Base-by-base conservation (phyloP, 2,888 invertebrate genomes). In the Nomada fabriciana region DNA sequence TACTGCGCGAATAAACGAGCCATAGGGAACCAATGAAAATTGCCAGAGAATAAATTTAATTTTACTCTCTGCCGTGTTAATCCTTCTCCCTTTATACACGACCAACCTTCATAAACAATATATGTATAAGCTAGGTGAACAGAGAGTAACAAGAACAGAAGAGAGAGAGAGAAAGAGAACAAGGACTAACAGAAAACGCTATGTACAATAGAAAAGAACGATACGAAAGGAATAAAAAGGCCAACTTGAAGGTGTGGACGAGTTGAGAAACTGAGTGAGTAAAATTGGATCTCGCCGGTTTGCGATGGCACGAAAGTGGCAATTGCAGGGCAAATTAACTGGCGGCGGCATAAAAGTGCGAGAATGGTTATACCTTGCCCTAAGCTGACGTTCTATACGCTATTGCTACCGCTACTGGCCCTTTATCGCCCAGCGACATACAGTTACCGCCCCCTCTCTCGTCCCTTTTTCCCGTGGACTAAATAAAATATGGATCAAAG, bases 401-500 rank as follows among this genome's bases (percentile, higher is more conserved):
- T 60, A 57, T 59, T 55, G 13, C 55, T 59, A 15, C 20, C 61
- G 59, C 71, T 57, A 55, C 67, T n/a, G 64, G 50, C 59, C 15
- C 69, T 55, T 15, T 63, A 53, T 60, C 63, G 25, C 52, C 29
- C 42, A 7, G 13, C 50, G 57, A 68, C 61, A 68, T 52, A 50
- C 75, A 50, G 70, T 67, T 36, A 42, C 36, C 52, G n/a, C 25
- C 55, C 57, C 71, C 47, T 71, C 53, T 55, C 42, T 42, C 50
- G 52, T 36, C 57, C 13, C 23, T 59, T 57, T 52, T 73, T 53
- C 63, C 50, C 50, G 20, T 25, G 63, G 71, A 86, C 87, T 88
- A 90, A 91, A 90, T 90, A 90, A 91, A 91, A 90, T 91, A 90
- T 90, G 86, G 87, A 90, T 89, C 88, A 87, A 87, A 91, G 90